Evolutionary conservation across 2,113 vertebrate genomes (phyloP).

Genomic region (Ageneiosus marmoratus): DNA sequence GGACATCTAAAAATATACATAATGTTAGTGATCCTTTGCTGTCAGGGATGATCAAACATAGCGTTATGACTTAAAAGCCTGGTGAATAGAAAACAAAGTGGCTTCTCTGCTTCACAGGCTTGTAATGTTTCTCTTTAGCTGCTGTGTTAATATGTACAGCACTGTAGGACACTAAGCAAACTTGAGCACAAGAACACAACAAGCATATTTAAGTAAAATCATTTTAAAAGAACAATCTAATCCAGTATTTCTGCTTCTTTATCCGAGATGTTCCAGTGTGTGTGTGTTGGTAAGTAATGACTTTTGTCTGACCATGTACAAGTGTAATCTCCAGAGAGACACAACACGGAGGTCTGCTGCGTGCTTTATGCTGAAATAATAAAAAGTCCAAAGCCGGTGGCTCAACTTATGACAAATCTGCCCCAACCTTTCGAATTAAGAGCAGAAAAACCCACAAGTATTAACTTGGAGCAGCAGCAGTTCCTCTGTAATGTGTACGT

Average conservation of each 20-base stretch:
- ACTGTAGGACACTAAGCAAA: neutral
- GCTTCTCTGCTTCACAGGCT: constrained; percentile 10
- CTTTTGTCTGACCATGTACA: neutral
- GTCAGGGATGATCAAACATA: neutral
- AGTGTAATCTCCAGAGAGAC: constrained; percentile 16
- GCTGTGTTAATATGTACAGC: constrained; percentile 14
- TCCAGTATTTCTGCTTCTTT: neutral
- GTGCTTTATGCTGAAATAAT: constrained; percentile 37
- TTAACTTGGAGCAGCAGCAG: constrained; percentile 31
- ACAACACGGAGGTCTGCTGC: constrained; percentile 28
- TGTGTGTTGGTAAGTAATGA: neutral
- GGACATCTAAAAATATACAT: neutral
- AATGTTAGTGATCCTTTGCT: neutral
- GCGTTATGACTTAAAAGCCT: neutral
- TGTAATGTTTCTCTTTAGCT: constrained; percentile 20
- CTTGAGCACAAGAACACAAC: neutral
- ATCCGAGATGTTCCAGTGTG: neutral
- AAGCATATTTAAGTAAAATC: neutral
- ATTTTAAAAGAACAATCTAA: neutral
- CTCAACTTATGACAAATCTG: constrained; percentile 40
- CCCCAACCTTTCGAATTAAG: constrained; percentile 47
- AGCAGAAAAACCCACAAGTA: constrained; percentile 29
- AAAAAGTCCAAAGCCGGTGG: constrained; percentile 36
- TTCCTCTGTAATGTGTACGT: constrained; percentile 12
- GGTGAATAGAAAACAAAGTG: neutral